phyloP scores from a whole-genome alignment of 2,888 invertebrate species.

The Sepiola atlantica region DNA sequence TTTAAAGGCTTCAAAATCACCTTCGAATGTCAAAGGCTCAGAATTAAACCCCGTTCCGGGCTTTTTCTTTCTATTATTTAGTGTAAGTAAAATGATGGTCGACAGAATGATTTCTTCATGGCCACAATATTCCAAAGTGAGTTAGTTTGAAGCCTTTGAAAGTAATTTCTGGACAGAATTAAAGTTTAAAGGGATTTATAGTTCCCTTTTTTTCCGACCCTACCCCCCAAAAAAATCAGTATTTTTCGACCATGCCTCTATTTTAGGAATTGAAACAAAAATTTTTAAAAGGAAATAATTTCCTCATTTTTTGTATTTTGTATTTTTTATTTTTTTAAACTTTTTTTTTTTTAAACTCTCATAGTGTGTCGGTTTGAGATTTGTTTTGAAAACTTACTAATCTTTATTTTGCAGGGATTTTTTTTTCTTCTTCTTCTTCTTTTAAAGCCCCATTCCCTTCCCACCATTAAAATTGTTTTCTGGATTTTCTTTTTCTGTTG shows the following conservation, averaged over 20 bases:
- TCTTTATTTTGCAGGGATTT: slow-evolving; percentile 9
- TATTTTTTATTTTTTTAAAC: background rate
- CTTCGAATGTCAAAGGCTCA: no score
- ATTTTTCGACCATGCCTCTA: background rate
- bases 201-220: no score
- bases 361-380: slow-evolving; percentile 8
- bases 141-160: no score
- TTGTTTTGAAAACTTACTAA: slow-evolving; percentile 32
- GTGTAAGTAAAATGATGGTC: no score
- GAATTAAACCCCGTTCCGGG: no score
- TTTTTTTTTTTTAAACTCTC: background rate
- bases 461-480: background rate
- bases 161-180: no score
- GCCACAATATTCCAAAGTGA: no score
- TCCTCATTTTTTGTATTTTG: background rate
- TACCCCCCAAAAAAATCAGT: background rate
- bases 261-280: background rate
- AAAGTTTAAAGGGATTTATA: no score
- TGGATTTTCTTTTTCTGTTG: background rate
- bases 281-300: background rate
- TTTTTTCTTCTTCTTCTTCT: background rate
- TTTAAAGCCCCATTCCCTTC: background rate
- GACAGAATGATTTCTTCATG: no score
- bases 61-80: no score
- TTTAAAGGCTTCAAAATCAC: no score